A percentile compares a stretch with the other conserved stretches of the same genome.
phyloP scores from a whole-genome alignment of 2,888 invertebrate genomes.

The Hipparchia semele region DNA sequence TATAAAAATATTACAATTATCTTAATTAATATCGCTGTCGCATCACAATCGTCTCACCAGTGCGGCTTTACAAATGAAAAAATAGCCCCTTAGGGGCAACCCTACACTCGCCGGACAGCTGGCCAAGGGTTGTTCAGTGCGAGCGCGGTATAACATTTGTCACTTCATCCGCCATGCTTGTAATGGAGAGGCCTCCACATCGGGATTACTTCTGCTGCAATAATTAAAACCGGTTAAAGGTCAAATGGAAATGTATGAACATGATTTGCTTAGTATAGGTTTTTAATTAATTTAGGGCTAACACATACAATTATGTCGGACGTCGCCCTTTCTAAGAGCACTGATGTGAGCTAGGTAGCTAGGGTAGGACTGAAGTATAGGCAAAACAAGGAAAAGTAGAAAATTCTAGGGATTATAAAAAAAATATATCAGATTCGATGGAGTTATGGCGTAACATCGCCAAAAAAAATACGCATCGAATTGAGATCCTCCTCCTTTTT shows the following conservation, averaged over 20 bases:
- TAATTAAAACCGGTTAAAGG: slow-evolving; percentile 64
- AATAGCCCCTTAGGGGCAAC: slow-evolving; percentile 2
- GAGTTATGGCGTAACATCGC: too few species aligned
- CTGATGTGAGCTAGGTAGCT: too few species aligned
- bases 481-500: too few species aligned
- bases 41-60: too few species aligned
- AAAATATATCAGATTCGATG: too few species aligned
- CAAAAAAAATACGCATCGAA: too few species aligned
- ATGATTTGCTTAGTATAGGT: not conserved
- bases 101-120: slow-evolving; percentile 22
- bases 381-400: too few species aligned
- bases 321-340: too few species aligned
- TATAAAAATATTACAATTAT: too few species aligned
- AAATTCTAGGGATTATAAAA: too few species aligned
- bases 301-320: not conserved
- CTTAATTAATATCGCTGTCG: too few species aligned
- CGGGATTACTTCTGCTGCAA: slow-evolving; percentile 54
- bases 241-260: slow-evolving; percentile 46
- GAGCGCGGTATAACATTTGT: slow-evolving; percentile 63
- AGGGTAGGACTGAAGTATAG: too few species aligned
- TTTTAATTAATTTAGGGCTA: not conserved
- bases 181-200: slow-evolving; percentile 52
- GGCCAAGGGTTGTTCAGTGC: slow-evolving; percentile 44
- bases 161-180: slow-evolving; percentile 53
- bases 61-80: not conserved